Conservation (phyloP, 2,113 vertebrate species). For the human (Homo sapiens) region GRCh38 chr19:34751501-34752000, state of each 20-base stretch:
- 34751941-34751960: neutral
- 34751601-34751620: neutral
- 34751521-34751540: neutral
- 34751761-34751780: neutral
- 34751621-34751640: too few relatives aligned
- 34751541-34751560: neutral
- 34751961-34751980: neutral
- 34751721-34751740: neutral
- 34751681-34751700: neutral
- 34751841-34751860: neutral
- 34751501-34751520: neutral
- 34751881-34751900: neutral
- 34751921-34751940: neutral
- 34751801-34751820: neutral
- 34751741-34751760: neutral
- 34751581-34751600: neutral
- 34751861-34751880: neutral
- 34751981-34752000: neutral
- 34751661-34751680: too few relatives aligned
- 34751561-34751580: neutral
- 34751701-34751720: neutral
- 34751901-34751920: neutral
- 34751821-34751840: neutral
- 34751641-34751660: neutral
- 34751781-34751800: neutral